These are phyloP conservation scores for Melanotaenia nigrans DNA, from an alignment of 2,797 vertebrate species.

Conservation along the genomic window DNA sequence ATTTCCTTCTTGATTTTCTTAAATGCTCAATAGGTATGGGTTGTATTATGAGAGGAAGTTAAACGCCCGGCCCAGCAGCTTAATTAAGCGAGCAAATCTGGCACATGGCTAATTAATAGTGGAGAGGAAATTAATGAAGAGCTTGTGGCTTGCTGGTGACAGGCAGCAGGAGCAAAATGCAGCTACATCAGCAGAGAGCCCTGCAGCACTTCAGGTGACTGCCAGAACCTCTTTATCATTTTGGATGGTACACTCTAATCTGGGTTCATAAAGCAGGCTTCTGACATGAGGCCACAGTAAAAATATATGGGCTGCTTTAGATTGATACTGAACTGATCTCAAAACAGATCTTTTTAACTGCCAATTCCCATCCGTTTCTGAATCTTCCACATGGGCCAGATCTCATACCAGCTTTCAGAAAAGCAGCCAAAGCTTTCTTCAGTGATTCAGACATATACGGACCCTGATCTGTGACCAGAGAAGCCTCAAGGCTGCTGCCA, in stretches of 20 bases:
- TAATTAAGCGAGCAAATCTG: slow-evolving; percentile 76
- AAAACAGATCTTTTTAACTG: slow-evolving; percentile 38
- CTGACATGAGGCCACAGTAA: slow-evolving; percentile 26
- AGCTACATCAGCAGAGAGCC: slow-evolving; percentile 65
- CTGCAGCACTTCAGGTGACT: slow-evolving; percentile 70
- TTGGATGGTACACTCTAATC: slow-evolving; percentile 44
- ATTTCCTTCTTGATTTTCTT: slow-evolving; percentile 57
- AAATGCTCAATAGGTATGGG: slow-evolving; percentile 75
- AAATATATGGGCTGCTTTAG: slow-evolving; percentile 32
- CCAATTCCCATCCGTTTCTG: slow-evolving; percentile 52
- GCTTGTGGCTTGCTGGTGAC: slow-evolving; percentile 66
- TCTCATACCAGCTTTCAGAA: slow-evolving; percentile 42
- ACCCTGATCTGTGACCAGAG: slow-evolving; percentile 62
- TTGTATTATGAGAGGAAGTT: slow-evolving; percentile 67
- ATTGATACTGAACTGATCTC: slow-evolving; percentile 38
- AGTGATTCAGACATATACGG: slow-evolving; percentile 45
- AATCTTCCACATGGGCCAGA: slow-evolving; percentile 42
- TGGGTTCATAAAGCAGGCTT: slow-evolving; percentile 41
- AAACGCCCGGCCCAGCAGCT: slow-evolving; percentile 64
- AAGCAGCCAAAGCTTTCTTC: slow-evolving; percentile 55
- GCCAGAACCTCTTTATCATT: slow-evolving; percentile 70
- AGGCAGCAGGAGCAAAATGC: slow-evolving; percentile 69
- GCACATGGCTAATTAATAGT: slow-evolving; percentile 78
- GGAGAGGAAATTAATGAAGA: slow-evolving; percentile 76
- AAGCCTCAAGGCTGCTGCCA: slow-evolving; percentile 65